Evolutionary conservation across 2,797 vertebrate genomes (phyloP), one percentile per base, ranked within the genome.

Genomic region (Phataginus tetradactyla): DNA sequence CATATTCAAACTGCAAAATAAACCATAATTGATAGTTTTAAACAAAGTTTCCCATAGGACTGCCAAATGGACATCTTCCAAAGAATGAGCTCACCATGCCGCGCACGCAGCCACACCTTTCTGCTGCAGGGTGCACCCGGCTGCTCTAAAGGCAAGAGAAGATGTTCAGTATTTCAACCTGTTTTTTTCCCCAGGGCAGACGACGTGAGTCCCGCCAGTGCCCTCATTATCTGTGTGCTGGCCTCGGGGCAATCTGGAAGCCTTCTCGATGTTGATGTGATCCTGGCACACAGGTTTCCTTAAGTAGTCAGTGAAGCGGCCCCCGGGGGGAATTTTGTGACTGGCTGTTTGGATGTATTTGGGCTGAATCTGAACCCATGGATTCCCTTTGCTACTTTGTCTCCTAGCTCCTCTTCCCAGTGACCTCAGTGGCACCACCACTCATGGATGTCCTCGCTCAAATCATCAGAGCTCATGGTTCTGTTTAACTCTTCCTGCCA

Each of bases 171-270:
- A 74, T 85, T 45, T 1, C 18, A 18, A 80, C 42, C 42, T 77
- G 55, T 12, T 89, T 83, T 77, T 59, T 77, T 59, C 49, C 37
- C 81, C 66, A 90, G 29, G 57, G 84, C 12, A 18, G 66, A 81
- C 37, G 64, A 71, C 32, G 29, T 29, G 3, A 21, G 6, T n/a
- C 21, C 29, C 32, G 39, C 42, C 55, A 51, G 55, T 37, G 37
- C n/a, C 74, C 69, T 81, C 23, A 14, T 11, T 49, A 78, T 45
- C 80, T 86, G 55, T 17, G 4, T 39, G 49, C 69, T 80, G 86
- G 66, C 21, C 20, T 93, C 59, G 2, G 11, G 7, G 9, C 10
- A 42, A 14, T 14, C 4, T n/a, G 34, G 55, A 64, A 86, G 21
- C 13, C 27, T 53, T 64, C 4, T 20, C 5, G 21, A 61, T 12